These are phyloP conservation scores for Rhagium mordax DNA, from an alignment of 2,888 invertebrate species.

Conservation along the genomic window DNA sequence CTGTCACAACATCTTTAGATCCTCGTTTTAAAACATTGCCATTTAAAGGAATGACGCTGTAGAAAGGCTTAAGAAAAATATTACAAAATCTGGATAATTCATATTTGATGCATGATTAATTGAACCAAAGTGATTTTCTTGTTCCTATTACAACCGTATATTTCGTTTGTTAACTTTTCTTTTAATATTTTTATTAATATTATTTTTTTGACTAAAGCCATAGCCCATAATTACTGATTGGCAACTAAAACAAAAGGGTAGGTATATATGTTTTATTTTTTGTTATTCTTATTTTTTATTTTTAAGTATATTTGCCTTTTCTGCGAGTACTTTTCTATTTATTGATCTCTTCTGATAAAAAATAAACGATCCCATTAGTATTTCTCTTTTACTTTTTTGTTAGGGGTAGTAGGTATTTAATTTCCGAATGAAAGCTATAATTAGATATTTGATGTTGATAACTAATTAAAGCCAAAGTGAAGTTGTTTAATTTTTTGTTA, in stretches of 20 bases:
- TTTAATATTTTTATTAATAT: background rate
- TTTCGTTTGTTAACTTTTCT: background rate
- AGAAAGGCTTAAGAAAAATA: background rate
- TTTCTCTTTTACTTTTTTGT: no score
- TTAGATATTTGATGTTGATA: background rate
- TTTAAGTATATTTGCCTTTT: background rate
- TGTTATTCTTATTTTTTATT: background rate
- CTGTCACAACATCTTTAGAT: background rate
- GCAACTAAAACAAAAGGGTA: background rate
- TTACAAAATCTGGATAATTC: no score
- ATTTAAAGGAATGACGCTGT: background rate
- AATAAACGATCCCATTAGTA: no score
- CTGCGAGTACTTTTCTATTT: background rate
- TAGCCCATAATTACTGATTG: background rate
- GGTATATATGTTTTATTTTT: background rate
- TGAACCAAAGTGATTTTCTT: no score
- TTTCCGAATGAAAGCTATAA: no score
- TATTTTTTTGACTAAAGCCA: background rate
- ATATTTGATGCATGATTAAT: no score
- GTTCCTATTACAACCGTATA: no score
- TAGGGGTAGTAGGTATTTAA: no score
- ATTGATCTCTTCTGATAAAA: no score
- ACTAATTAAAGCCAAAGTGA: background rate
- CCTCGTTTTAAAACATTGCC: conserved; percentile 4
- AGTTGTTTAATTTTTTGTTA: background rate